Percentiles rank a stretch among this genome's conserved stretches.
These are phyloP conservation scores for Sclerurus mexicanus DNA, from an alignment of 2,113 vertebrate genomes.

Conservation along the genomic window DNA sequence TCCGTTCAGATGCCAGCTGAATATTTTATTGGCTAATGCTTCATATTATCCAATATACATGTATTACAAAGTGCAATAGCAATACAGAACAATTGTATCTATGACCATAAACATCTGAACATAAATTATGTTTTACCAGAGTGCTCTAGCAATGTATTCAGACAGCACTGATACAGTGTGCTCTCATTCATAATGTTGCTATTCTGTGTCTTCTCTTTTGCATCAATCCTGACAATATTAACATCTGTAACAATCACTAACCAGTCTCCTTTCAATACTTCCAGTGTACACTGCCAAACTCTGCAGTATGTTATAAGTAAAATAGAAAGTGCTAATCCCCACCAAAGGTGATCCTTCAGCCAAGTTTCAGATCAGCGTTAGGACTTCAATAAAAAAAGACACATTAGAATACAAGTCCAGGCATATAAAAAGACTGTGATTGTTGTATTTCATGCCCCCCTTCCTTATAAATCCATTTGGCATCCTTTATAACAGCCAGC, in stretches of 20 bases:
- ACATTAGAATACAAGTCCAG: background rate
- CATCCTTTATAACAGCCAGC: background rate
- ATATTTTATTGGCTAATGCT: background rate
- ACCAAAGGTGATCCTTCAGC: background rate
- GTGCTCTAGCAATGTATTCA: background rate
- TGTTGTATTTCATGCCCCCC: background rate
- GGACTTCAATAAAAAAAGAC: background rate
- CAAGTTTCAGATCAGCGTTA: conserved; percentile 1
- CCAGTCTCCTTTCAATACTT: background rate
- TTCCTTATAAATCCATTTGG: conserved; percentile 59
- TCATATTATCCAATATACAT: background rate
- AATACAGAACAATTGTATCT: background rate
- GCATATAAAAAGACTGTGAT: background rate
- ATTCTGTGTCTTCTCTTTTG: background rate
- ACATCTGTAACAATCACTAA: background rate
- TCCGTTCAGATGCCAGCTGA: background rate
- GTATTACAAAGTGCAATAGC: background rate
- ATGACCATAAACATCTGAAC: background rate
- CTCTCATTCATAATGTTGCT: background rate
- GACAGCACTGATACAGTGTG: background rate
- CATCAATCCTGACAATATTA: background rate
- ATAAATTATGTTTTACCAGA: background rate
- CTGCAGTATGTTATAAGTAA: background rate
- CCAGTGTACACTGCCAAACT: background rate
- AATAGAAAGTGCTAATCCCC: background rate